Evolutionary conservation across 2,113 vertebrate species (phyloP).

Genomic region (Vulpes lagopus): DNA sequence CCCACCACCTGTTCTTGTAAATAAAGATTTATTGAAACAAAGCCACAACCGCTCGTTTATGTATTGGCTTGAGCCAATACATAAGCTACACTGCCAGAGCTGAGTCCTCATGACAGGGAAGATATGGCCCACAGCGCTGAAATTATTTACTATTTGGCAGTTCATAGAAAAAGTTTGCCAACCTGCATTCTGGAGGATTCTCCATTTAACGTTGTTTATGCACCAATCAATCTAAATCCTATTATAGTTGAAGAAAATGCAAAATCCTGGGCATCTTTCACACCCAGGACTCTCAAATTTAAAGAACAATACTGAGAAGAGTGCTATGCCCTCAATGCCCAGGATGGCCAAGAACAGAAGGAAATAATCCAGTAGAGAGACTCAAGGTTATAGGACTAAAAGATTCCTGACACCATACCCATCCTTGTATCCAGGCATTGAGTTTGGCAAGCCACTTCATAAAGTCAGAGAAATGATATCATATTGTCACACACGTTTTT

Average conservation of each 20-base stretch:
- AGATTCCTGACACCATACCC: not conserved
- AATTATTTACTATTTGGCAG: not conserved
- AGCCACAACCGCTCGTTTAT: not conserved
- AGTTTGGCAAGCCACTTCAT: not conserved
- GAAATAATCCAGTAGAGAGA: not conserved
- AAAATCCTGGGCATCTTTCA: not conserved
- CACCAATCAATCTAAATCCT: not conserved
- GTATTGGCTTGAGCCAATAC: not conserved
- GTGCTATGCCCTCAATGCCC: not conserved
- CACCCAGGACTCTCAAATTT: not conserved
- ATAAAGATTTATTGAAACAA: slow-evolving; percentile 62
- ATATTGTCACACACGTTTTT: not conserved
- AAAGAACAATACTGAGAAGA: not conserved
- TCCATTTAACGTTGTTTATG: not conserved
- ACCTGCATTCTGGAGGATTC: not conserved
- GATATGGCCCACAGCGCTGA: not conserved
- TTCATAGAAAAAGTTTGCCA: not conserved
- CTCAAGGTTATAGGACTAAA: not conserved
- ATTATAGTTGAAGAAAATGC: not conserved
- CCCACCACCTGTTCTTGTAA: slow-evolving; percentile 1
- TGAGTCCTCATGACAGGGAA: not conserved
- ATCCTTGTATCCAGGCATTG: not conserved
- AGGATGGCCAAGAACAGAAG: not conserved
- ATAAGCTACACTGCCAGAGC: not conserved
- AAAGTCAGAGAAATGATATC: not conserved